These are phyloP conservation scores for Nesogale talazaci DNA, from an alignment of 2,113 vertebrate genomes.

Conservation along the genomic window DNA sequence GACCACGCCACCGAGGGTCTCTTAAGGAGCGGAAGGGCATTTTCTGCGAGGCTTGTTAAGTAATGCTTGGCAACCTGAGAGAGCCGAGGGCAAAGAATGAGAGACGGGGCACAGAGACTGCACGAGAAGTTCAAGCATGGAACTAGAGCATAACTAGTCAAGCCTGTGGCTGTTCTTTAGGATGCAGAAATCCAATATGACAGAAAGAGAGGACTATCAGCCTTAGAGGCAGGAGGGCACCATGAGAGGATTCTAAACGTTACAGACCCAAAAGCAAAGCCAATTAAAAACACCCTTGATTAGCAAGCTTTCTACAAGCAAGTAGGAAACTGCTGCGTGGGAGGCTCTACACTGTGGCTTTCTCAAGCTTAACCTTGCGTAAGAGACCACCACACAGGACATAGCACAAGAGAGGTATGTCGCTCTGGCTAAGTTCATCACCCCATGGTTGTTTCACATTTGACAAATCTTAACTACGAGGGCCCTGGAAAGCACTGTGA, in stretches of 20 bases:
- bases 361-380: slow-evolving; percentile 19
- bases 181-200: slow-evolving; percentile 18
- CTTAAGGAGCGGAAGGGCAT: neutral
- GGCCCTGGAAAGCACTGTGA: too few species aligned
- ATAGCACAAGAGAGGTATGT: neutral
- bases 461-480: neutral
- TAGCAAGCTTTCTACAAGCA: neutral
- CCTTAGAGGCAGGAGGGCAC: too few species aligned
- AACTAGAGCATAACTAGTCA: neutral
- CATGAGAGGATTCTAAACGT: slow-evolving; percentile 23
- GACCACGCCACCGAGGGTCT: neutral
- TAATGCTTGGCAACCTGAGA: slow-evolving; percentile 38
- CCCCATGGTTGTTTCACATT: neutral
- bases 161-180: neutral
- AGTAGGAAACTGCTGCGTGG: neutral
- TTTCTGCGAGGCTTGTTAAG: slow-evolving; percentile 12
- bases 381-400: neutral
- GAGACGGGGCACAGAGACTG: neutral
- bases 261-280: neutral
- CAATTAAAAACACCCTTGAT: neutral
- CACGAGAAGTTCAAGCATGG: neutral
- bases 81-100: neutral
- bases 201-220: too few species aligned
- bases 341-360: neutral
- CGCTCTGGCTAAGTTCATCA: slow-evolving; percentile 34